Evolutionary conservation across 2,113 vertebrate genomes (phyloP).

Genomic region (Nycticorax nycticorax): DNA sequence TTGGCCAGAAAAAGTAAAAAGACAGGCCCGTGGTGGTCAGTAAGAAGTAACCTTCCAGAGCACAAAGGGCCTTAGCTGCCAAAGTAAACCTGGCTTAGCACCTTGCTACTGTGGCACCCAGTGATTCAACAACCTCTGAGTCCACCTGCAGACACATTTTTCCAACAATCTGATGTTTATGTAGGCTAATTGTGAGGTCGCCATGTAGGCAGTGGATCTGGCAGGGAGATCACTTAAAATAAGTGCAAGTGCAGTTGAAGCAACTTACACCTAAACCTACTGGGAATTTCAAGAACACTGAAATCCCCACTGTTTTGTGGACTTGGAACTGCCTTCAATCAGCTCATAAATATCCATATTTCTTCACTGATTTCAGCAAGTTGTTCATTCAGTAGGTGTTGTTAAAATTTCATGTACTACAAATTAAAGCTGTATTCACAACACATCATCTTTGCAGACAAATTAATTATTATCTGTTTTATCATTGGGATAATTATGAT

Average conservation of each 20-base stretch:
- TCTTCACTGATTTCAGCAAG: background rate
- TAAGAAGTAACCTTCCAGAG: background rate
- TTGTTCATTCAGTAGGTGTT: background rate
- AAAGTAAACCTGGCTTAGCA: background rate
- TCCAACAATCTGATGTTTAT: background rate
- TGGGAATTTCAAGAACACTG: background rate
- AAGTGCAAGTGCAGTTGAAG: background rate
- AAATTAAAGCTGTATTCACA: background rate
- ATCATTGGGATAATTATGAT: background rate
- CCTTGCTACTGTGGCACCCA: background rate
- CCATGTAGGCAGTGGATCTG: background rate
- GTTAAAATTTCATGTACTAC: background rate
- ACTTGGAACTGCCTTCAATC: background rate
- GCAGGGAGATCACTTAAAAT: background rate
- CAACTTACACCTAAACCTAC: background rate
- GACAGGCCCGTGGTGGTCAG: background rate
- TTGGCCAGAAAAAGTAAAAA: background rate
- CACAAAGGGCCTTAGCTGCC: background rate
- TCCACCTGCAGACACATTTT: background rate
- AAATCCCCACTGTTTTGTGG: background rate
- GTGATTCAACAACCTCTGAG: background rate
- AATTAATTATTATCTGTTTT: conserved; percentile 1
- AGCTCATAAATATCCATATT: background rate
- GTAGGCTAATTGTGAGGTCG: background rate
- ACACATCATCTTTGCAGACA: background rate